These are phyloP conservation scores for Sebastes kiyomatsui DNA, from an alignment of 2,797 vertebrate species.

Conservation along the genomic window DNA sequence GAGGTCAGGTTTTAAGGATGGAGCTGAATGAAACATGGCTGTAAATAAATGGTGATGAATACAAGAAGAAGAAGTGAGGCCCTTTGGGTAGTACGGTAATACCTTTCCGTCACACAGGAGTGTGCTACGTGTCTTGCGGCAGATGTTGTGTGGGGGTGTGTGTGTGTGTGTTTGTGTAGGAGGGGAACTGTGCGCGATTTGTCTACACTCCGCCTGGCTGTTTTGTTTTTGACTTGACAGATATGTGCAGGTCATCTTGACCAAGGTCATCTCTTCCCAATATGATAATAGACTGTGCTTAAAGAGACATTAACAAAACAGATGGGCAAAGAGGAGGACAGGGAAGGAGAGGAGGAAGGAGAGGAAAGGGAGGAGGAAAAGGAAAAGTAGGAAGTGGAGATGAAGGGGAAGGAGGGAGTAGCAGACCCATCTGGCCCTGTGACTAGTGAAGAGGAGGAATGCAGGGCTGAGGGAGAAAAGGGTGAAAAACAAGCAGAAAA, in stretches of 20 bases:
- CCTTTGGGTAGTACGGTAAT: background rate
- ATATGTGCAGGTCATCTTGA: slow-evolving; percentile 76
- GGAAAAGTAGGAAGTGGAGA: slow-evolving; percentile 54
- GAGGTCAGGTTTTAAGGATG: slow-evolving; percentile 4
- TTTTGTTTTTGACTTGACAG: slow-evolving; percentile 54
- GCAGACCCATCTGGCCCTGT: slow-evolving; percentile 48
- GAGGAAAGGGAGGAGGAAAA: slow-evolving; percentile 51
- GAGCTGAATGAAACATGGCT: slow-evolving; percentile 18
- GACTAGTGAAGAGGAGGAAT: slow-evolving; percentile 58
- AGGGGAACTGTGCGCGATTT: slow-evolving; percentile 18
- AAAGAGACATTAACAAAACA: slow-evolving; percentile 42
- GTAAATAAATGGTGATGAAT: slow-evolving; percentile 14
- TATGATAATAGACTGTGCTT: slow-evolving; percentile 46
- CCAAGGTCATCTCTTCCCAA: slow-evolving; percentile 68
- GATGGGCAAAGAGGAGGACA: slow-evolving; percentile 63
- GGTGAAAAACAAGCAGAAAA: slow-evolving; percentile 60
- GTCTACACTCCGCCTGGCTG: slow-evolving; percentile 42
- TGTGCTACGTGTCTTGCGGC: slow-evolving; percentile 34
- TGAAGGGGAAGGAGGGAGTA: slow-evolving; percentile 60
- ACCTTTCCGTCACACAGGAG: slow-evolving; percentile 24
- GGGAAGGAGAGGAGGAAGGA: slow-evolving; percentile 36
- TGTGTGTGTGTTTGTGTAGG: slow-evolving; percentile 11
- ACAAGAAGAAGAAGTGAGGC: slow-evolving; percentile 10
- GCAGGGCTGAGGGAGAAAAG: slow-evolving; percentile 39
- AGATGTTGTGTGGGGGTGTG: slow-evolving; percentile 48